Evolutionary conservation across 2,888 invertebrate species (phyloP).

Genomic region (Acanthosoma haemorrhoidale): DNA sequence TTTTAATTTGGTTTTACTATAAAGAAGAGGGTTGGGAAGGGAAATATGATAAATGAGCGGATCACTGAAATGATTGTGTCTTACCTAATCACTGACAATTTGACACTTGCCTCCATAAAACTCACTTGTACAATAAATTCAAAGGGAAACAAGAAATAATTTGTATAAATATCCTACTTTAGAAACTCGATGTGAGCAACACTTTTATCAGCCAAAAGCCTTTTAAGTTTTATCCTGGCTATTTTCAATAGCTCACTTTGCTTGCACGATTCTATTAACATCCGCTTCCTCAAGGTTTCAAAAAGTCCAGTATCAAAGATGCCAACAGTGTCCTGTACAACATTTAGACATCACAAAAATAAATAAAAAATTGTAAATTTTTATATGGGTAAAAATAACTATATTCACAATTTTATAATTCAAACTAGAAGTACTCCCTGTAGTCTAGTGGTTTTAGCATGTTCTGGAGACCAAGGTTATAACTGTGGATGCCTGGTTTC

Average conservation of each 20-base stretch:
- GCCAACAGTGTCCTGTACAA: not conserved
- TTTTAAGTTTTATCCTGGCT: slow-evolving; percentile 13
- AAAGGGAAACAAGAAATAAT: not conserved
- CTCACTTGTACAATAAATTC: not conserved
- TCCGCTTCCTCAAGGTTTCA: not conserved
- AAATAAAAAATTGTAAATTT: not conserved
- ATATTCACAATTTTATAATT: no score
- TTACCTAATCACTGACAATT: no score
- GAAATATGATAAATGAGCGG: no score
- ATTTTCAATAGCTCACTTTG: slow-evolving; percentile 17
- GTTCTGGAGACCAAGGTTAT: no score
- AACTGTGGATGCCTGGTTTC: no score
- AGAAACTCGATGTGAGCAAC: not conserved
- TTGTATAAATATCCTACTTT: not conserved
- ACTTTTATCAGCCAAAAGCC: slow-evolving; percentile 7
- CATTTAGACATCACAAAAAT: not conserved
- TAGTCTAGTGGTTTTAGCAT: no score
- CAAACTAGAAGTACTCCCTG: no score
- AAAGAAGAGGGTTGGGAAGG: no score
- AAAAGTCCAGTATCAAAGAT: not conserved
- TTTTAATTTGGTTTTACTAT: no score
- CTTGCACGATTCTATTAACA: not conserved
- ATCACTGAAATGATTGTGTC: no score
- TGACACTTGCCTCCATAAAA: no score
- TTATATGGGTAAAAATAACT: no score